A percentile compares a stretch with the other conserved stretches of the same genome.
These are phyloP conservation scores for Catonia carolina DNA, from an alignment of 2,888 invertebrate species.

Conservation along the genomic window DNA sequence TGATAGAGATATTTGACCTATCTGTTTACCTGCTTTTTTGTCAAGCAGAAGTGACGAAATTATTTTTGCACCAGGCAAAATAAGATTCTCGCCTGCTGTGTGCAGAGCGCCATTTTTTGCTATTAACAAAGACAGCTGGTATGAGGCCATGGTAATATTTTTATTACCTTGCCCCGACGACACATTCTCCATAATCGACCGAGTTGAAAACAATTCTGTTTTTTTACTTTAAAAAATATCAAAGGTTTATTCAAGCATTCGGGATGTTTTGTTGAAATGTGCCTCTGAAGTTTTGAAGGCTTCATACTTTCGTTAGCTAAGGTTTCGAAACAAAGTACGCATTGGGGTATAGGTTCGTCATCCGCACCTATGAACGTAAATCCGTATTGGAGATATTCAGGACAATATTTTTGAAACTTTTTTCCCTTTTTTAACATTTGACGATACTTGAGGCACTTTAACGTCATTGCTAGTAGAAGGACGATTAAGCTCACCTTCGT, in stretches of 20 bases:
- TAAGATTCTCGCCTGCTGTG: constrained; percentile 19
- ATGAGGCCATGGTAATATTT: constrained; percentile 31
- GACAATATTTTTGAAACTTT: neutral
- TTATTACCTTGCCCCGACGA: constrained; percentile 27
- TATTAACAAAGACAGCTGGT: constrained; percentile 29
- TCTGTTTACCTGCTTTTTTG: constrained; percentile 10
- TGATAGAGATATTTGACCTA: neutral
- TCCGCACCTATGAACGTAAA: constrained; percentile 31
- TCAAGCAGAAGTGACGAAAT: constrained; percentile 20
- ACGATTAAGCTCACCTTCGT: neutral
- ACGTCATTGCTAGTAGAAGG: neutral
- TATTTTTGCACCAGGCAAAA: constrained; percentile 18
- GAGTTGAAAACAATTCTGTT: no score
- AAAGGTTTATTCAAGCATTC: constrained; percentile 15
- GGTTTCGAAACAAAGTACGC: constrained; percentile 32
- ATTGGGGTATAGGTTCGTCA: constrained; percentile 30
- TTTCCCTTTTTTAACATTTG: neutral
- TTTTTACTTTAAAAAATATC: neutral
- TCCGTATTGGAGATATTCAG: constrained; percentile 29
- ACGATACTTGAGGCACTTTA: neutral
- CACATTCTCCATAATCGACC: constrained; percentile 28
- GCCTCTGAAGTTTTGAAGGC: constrained; percentile 33
- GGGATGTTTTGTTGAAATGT: constrained; percentile 30
- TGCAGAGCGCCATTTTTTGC: constrained; percentile 27
- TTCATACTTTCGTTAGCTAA: constrained; percentile 33